Evolutionary conservation across 2,113 vertebrate genomes (phyloP), one percentile per base, ranked within the genome.

Genomic region (Sinocyclocheilus anshuiensis): DNA sequence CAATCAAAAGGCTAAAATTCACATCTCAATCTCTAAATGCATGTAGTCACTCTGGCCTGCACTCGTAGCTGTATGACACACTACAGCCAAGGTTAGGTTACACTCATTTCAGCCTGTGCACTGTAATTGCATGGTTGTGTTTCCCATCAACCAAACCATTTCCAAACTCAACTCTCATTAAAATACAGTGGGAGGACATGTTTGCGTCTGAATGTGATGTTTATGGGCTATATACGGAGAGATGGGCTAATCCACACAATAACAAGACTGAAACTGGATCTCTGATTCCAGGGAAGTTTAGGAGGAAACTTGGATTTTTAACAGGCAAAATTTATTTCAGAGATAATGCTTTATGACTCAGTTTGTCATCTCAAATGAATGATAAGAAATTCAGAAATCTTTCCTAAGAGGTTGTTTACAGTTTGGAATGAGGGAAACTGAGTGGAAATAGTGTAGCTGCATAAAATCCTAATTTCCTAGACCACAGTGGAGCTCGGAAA

Each of bases 251-350:
- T 89, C 85, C 71, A 53, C 88, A 88, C 85, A 91, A 90, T 88
- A 90, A 92, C 86, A 91, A 79, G 55, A 74, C 75, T 85, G 89
- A 88, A 92, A 91, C 75, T n/a, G 48, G 86, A 91, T 72, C 78
- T 75, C 76, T 63, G 81, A 80, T 87, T 45, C 48, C 84, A 16
- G 0, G 26, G 24, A 69, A 55, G 59, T 24, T 65, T 50, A 83
- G 65, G 26, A 71, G 65, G 12, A 33, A 53, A 55, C 9, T 12
- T n/a, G 26, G 45, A 26, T 22, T 53, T 82, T 45, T 18, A 50
- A 67, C 8, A 50, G 65, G 26, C 18, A 53, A 33, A 26, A 65
- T 16, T 5, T 12, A 81, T 67, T 50, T 50, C 8, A 53, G 42
- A 55, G 10, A 83, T 71, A 36, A 81, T 81, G 39, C 61, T 55